Conservation (phyloP, 2,797 vertebrate species). For the Malacoctenus gilli region DNA sequence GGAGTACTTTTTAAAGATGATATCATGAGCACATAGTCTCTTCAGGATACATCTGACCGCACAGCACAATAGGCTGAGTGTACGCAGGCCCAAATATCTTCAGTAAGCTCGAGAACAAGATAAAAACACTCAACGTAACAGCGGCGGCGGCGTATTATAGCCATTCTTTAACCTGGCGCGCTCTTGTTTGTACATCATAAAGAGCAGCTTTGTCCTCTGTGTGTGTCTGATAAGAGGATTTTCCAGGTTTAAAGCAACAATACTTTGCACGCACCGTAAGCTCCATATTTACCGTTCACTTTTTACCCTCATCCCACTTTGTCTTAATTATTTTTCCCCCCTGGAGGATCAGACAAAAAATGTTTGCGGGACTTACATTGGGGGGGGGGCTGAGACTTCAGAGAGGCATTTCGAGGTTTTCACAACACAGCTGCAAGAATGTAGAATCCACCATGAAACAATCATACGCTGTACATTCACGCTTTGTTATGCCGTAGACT, state of each 20-base stretch:
- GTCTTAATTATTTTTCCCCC: not conserved
- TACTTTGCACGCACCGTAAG: slow-evolving; percentile 45
- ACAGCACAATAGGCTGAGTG: slow-evolving; percentile 19
- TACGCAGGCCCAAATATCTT: slow-evolving; percentile 23
- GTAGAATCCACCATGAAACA: not conserved
- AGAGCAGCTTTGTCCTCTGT: slow-evolving; percentile 47
- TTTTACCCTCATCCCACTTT: slow-evolving; percentile 37
- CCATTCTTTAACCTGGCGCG: slow-evolving; percentile 21
- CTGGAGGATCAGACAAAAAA: not conserved
- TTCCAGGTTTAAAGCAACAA: slow-evolving; percentile 49
- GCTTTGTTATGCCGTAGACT: not conserved
- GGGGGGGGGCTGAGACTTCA: too few relatives aligned
- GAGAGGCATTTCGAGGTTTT: not conserved
- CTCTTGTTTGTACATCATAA: slow-evolving; percentile 55
- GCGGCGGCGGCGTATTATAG: slow-evolving; percentile 2
- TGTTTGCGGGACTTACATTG: slow-evolving; percentile 11
- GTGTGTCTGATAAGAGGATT: slow-evolving; percentile 69
- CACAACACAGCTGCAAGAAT: not conserved
- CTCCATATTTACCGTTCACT: slow-evolving; percentile 35
- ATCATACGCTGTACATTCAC: not conserved
- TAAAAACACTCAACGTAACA: slow-evolving; percentile 22
- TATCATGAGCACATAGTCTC: slow-evolving; percentile 2
- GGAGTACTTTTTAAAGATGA: slow-evolving; percentile 30
- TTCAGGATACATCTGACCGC: slow-evolving; percentile 25
- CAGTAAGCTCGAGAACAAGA: slow-evolving; percentile 27